These are phyloP conservation scores for Rhamnusium bicolor DNA, from an alignment of 2,888 invertebrate species.

Conservation along the genomic window DNA sequence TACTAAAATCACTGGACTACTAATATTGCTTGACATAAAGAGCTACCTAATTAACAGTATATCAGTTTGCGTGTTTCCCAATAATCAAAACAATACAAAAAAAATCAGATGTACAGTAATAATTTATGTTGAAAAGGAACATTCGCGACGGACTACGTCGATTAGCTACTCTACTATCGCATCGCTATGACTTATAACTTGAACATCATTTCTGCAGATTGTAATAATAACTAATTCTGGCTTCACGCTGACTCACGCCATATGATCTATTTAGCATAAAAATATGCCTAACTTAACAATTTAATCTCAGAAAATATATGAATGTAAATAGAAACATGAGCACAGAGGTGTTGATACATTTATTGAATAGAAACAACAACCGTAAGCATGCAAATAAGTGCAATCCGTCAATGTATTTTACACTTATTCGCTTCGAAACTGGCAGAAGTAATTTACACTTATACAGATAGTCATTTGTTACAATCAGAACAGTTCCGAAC, in stretches of 20 bases:
- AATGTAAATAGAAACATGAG: constrained; percentile 49
- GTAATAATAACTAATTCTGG: constrained; percentile 6
- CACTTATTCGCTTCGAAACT: constrained; percentile 42
- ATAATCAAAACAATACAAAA: too few species aligned
- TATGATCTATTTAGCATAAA: constrained; percentile 10
- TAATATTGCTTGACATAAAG: too few species aligned
- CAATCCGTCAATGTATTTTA: constrained; percentile 51
- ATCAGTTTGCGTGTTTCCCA: too few species aligned
- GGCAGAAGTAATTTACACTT: constrained; percentile 51
- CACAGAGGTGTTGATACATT: constrained; percentile 53
- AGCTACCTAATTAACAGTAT: too few species aligned
- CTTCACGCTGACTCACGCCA: constrained; percentile 8
- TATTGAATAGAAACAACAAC: constrained; percentile 50
- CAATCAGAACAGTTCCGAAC: constrained; percentile 18
- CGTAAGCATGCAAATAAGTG: constrained; percentile 46
- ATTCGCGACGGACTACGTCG: too few species aligned
- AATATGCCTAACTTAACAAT: constrained; percentile 29
- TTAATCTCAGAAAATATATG: constrained; percentile 49
- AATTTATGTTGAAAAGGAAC: too few species aligned
- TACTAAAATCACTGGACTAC: too few species aligned
- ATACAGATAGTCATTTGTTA: constrained; percentile 38
- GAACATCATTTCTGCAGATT: not conserved
- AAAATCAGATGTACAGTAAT: too few species aligned
- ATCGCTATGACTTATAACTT: not conserved
- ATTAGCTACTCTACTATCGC: not conserved